Evolutionary conservation across 2,888 invertebrate genomes (phyloP), one percentile per base, ranked within the genome.

Genomic region (Agonopterix alstromeriana): DNA sequence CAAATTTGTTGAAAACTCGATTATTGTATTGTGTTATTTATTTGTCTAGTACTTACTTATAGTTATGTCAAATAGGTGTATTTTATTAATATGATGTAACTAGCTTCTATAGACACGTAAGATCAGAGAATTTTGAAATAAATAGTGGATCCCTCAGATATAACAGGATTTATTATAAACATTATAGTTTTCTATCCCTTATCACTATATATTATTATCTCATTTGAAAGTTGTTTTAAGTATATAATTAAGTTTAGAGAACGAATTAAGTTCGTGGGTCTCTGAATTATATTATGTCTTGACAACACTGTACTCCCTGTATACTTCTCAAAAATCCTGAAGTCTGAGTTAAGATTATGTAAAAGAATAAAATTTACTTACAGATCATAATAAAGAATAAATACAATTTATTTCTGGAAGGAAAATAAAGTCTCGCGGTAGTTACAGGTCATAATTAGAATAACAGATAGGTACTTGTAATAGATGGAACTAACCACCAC

Each of bases 271-370:
- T 56, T 52, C 17, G 42, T 58, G 52, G 52, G 50, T 61, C 52
- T 66, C 50, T 63, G 50, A 58, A 57, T 48, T 45, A 53, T 60
- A 53, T 55, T 50, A 40, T 60, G 75, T 82, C 77, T 83, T 81
- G 83, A 79, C 78, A 79, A 78, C 81, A 80, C 77, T 73, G 64
- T 66, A 54, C 49, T 51, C 43, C 38, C 47, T 53, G 51, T 54
- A 53, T 63, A 57, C 57, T 61, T 56, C 50, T 59, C 50, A 63
- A 59, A 57, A 67, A 68, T 65, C 58, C 71, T 60, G 60, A 78
- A 78, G 77, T 79, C 76, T 77, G 75, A 77, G 60, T 70, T 66
- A 64, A 58, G 55, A 58, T 67, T 67, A 73, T 68, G 62, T 62
- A 60, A 60, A 58, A 63, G 55, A 63, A 61, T 73, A 71, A 27